phyloP scores from a whole-genome alignment of 2,888 invertebrate species.

The Aphidius colemani region DNA sequence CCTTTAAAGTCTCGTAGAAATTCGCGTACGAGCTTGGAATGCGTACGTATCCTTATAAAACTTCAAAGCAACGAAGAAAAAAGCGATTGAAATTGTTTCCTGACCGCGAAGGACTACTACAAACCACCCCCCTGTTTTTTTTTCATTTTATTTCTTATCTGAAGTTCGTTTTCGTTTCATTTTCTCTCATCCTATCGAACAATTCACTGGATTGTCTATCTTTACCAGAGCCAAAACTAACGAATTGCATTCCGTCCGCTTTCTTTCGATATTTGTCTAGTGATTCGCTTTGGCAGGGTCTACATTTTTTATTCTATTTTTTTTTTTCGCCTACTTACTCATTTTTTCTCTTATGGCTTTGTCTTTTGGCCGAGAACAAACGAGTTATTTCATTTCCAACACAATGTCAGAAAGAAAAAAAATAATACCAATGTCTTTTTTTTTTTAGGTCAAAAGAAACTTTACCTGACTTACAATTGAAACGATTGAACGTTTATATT shows the following conservation, averaged over 20 bases:
- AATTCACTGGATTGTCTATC: slow-evolving; percentile 4
- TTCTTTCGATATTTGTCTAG: slow-evolving; percentile 7
- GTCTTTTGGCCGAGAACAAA: not conserved
- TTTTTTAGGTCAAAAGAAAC: too few relatives aligned
- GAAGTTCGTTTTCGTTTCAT: slow-evolving; percentile 19
- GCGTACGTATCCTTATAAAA: slow-evolving; percentile 50
- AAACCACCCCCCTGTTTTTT: slow-evolving; percentile 16
- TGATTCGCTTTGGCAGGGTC: slow-evolving; percentile 16
- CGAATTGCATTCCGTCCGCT: slow-evolving; percentile 17
- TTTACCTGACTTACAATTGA: not conserved
- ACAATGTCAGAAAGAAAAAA: not conserved
- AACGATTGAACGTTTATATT: slow-evolving; percentile 2
- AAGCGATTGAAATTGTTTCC: slow-evolving; percentile 57
- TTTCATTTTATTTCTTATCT: slow-evolving; percentile 16
- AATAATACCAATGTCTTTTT: too few relatives aligned
- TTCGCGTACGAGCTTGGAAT: slow-evolving; percentile 40
- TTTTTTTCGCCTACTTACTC: slow-evolving; percentile 18
- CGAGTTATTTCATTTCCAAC: not conserved
- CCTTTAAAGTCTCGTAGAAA: slow-evolving; percentile 14
- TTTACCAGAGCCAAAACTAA: slow-evolving; percentile 12
- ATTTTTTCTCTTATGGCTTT: not conserved
- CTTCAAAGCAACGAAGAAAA: slow-evolving; percentile 49
- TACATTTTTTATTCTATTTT: slow-evolving; percentile 13
- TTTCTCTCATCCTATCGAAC: slow-evolving; percentile 13
- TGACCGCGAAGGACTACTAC: slow-evolving; percentile 30